Evolutionary conservation across 2,113 vertebrate genomes (phyloP).

Genomic region (Gadus chalcogrammus): DNA sequence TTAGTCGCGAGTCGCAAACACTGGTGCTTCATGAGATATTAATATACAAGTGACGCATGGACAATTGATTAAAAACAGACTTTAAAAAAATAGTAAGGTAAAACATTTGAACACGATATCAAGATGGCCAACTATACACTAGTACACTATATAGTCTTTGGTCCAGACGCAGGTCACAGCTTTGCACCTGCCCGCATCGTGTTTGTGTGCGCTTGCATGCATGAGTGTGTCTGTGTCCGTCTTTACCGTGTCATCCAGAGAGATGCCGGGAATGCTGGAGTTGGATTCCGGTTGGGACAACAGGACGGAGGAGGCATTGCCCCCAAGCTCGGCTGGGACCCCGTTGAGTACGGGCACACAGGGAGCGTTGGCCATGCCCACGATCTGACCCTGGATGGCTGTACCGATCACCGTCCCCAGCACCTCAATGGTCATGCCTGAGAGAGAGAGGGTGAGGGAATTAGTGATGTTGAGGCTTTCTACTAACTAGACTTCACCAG

Average conservation of each 20-base stretch:
- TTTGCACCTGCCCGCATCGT: not conserved
- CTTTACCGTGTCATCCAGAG: conserved; percentile 80
- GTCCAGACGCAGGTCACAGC: not conserved
- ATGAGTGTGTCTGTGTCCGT: not conserved
- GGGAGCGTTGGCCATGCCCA: conserved; percentile 80
- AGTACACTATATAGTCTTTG: no score
- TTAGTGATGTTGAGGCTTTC: not conserved
- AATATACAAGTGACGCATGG: no score
- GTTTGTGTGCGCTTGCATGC: not conserved
- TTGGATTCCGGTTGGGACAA: conserved; percentile 63
- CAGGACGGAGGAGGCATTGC: conserved; percentile 22
- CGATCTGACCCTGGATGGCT: conserved; percentile 94
- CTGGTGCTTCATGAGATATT: no score
- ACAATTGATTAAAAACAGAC: no score
- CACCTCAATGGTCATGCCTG: conserved; percentile 97
- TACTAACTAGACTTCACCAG: no score
- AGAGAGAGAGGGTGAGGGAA: not conserved
- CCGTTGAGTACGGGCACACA: conserved; percentile 68
- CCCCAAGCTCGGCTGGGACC: not conserved
- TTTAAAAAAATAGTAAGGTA: no score
- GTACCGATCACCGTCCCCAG: conserved; percentile 89
- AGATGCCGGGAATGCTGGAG: conserved; percentile 50
- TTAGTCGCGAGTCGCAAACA: no score
- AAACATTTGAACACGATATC: no score
- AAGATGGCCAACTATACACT: no score